phyloP scores from a whole-genome alignment of 1,140 invertebrate species.

The Meloidogyne hapla region DNA sequence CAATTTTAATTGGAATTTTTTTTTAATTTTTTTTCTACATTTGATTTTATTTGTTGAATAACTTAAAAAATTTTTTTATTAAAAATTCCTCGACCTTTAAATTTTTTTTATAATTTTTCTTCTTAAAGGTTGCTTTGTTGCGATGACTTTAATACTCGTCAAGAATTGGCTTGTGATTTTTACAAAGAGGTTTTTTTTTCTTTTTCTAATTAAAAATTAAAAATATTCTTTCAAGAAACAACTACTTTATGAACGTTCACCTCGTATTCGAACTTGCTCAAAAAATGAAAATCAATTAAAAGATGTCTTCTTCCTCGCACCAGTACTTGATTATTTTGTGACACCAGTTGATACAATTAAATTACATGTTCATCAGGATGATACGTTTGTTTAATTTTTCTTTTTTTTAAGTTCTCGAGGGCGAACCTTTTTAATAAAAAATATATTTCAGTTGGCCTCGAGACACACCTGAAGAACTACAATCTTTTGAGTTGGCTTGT shows the following conservation, averaged over 20 bases:
- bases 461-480: slow-evolving; percentile 25
- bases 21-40: too few species aligned
- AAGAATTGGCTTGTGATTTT: slow-evolving; percentile 23
- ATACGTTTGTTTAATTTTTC: slow-evolving; percentile 19
- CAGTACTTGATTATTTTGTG: slow-evolving; percentile 46
- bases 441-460: slow-evolving; percentile 30
- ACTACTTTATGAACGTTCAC: slow-evolving; percentile 24
- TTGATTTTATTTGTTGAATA: too few species aligned
- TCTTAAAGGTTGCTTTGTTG: slow-evolving; percentile 31
- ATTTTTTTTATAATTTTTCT: neutral
- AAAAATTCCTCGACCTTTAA: too few species aligned
- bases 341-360: slow-evolving; percentile 47
- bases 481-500: slow-evolving; percentile 41
- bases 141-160: slow-evolving; percentile 26
- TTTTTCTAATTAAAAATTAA: too few species aligned
- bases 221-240: slow-evolving; percentile 36
- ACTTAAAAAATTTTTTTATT: slow-evolving; percentile 1
- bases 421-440: neutral
- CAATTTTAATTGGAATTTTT: too few species aligned
- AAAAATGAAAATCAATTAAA: slow-evolving; percentile 4
- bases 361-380: slow-evolving; percentile 44
- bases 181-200: slow-evolving; percentile 34
- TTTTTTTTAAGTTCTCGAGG: too few species aligned
- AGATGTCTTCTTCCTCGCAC: slow-evolving; percentile 45
- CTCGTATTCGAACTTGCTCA: neutral